phyloP scores from a whole-genome alignment of 2,888 invertebrate genomes.

The Dysmachus trigonus region DNA sequence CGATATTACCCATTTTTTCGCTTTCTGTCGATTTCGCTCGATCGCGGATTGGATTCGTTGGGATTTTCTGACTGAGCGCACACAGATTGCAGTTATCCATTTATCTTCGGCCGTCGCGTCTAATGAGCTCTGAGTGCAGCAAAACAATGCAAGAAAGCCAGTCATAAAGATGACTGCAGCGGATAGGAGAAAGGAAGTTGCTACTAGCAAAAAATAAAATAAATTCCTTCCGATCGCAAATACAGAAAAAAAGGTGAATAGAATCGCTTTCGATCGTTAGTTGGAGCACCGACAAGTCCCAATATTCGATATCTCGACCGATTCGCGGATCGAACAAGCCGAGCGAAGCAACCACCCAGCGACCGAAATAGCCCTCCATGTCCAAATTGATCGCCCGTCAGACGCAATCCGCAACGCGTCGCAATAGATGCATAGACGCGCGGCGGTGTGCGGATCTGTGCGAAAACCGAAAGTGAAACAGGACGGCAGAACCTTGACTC shows the following conservation, averaged over 20 bases:
- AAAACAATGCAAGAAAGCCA: slow-evolving; percentile 8
- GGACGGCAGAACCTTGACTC: slow-evolving; percentile 54
- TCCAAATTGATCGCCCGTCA: background rate
- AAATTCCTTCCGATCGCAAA: background rate
- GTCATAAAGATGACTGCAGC: background rate
- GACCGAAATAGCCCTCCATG: slow-evolving; percentile 12
- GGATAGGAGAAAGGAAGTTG: background rate
- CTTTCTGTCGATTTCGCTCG: background rate
- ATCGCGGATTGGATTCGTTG: background rate
- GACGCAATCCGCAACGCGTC: background rate
- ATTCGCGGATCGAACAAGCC: background rate
- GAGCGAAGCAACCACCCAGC: background rate
- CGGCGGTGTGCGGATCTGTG: background rate
- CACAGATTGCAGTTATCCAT: background rate
- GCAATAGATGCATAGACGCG: background rate
- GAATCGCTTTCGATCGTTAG: background rate
- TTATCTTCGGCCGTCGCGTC: background rate
- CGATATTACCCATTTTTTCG: background rate
- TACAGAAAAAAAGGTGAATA: background rate
- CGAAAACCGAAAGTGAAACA: slow-evolving; percentile 48
- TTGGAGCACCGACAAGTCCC: background rate
- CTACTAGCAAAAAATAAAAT: background rate
- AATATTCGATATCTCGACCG: background rate
- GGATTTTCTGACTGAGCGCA: slow-evolving; percentile 14
- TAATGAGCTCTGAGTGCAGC: background rate